A percentile compares a stretch with the other conserved stretches of the same genome.
phyloP scores from a whole-genome alignment of 2,888 invertebrate genomes.

The Quadriops clusia region DNA sequence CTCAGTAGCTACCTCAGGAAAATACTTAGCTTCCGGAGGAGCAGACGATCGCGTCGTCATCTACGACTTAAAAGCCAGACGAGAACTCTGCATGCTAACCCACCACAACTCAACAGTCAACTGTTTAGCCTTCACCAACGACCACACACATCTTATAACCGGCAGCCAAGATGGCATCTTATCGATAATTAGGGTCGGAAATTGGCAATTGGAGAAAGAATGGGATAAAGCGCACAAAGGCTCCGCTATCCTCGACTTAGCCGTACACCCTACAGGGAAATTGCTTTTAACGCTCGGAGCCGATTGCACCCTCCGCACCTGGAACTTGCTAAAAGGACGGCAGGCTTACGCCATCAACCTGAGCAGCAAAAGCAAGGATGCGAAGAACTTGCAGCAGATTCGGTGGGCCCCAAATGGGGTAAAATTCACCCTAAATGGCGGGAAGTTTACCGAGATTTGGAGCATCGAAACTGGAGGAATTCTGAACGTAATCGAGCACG shows the following conservation, averaged over 20 bases:
- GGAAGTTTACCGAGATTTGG: conserved; percentile 67
- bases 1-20: conserved; percentile 48
- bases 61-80: conserved; percentile 67
- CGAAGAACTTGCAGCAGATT: conserved; percentile 27
- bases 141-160: conserved; percentile 67
- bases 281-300: conserved; percentile 75
- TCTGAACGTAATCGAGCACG: conserved; percentile 51
- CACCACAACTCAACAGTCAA: conserved; percentile 79
- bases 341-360: conserved; percentile 84
- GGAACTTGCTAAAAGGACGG: conserved; percentile 89
- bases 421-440: conserved; percentile 63
- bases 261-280: conserved; percentile 83
- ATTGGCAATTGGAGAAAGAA: conserved; percentile 75
- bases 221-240: conserved; percentile 79
- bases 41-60: conserved; percentile 81
- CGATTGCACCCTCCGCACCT: conserved; percentile 75
- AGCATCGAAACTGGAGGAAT: conserved; percentile 62
- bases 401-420: conserved; percentile 67
- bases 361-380: conserved; percentile 48
- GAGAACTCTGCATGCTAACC: conserved; percentile 67
- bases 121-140: conserved; percentile 62
- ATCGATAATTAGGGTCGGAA: conserved; percentile 67
- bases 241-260: conserved; percentile 56
- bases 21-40: conserved; percentile 72
- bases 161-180: conserved; percentile 78